Evolutionary conservation across 2,113 vertebrate genomes (phyloP), one percentile per base, ranked within the genome.

Genomic region (Ochotona curzoniae): DNA sequence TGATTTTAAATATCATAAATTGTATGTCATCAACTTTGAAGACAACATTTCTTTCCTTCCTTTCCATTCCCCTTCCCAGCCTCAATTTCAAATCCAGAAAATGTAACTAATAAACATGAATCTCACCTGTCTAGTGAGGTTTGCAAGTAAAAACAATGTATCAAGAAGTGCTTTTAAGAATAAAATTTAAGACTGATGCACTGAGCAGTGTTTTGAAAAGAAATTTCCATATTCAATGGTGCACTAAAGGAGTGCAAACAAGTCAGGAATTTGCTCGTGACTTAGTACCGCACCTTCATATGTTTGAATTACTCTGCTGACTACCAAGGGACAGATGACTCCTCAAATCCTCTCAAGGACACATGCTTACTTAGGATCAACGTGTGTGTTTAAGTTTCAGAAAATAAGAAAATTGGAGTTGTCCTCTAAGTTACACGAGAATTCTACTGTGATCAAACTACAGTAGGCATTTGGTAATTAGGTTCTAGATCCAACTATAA

Each of bases 1-100:
- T 93, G 95, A 94, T 95, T 94, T 95, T 91, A 96, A 94, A 96
- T 96, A 96, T 93, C 64, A 96, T 90, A 96, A 92, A 94, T 93
- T 88, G 82, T 79, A 90, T 83, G 82, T 83, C 82, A 88, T 92
- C 70, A 94, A 92, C 79, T 94, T 94, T 86, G 70, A 96, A n/a
- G 70, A 93, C 17, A 38, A 47, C 32, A 64, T 84, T 94, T 85
- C 61, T 93, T 96, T 93, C 79, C 30, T 89, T 76, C 47, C 30
- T 90, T 89, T 90, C 71, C 82, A 63, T 93, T 92, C 47, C 74
- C 32, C 79, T 79, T 93, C 78, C 21, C 47, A 80, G 73, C 12
- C 30, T 64, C 74, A 93, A 92, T n/a, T 88, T 95, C 23, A 93
- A 92, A 90, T 93, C 15, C 60, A 94, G 26, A 93, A 96, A 93